Evolutionary conservation across 2,113 vertebrate genomes (phyloP), one percentile per base, ranked within the genome.

Genomic region (Limnothrissa miodon): DNA sequence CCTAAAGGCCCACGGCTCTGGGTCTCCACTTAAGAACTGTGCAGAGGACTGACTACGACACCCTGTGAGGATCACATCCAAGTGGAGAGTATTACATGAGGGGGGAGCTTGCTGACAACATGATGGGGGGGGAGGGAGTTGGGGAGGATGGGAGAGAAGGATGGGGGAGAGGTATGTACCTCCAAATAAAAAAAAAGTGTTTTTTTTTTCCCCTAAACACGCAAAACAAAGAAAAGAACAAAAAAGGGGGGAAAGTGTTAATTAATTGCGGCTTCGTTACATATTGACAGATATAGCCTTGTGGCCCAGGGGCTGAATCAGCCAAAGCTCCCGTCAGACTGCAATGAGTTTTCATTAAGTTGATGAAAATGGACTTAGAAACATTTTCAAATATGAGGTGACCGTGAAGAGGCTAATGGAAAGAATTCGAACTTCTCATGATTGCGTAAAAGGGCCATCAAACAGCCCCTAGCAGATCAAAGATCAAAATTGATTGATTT

Each of bases 1-100:
- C 97, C 98, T 99, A 99, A 99, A 99, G 97, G 98, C 98, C 98
- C 97, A 99, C 95, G 98, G 96, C 95, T 99, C 98, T 98, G 99
- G 98, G 96, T 99, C 98, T 99, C 97, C 98, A 97, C 96, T 99
- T 98, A 99, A 97, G 97, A 99, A 99, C 93, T 99, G 98, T 98
- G 98, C 97, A 97, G 98, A 98, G 94, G 97, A 98, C 96, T 99
- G 98, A 99, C 97, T 99, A 99, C 97, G 98, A 98, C 97, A 99
- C 97, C 98, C 98, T 99, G 98, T 99, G 98, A 97, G 97, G 97
- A 99, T 97, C 98, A 99, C 96, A 99, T 97, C 97, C 97, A 98
- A 99, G 97, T 95, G 97, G 96, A 99, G 95, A 99, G 96, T 84
- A 96, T 99, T 99, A 99, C 96, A 95, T 96, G 96, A 96, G 95